Conservation (phyloP, 2,888 invertebrate genomes). For the Mesochorus sp. region DNA sequence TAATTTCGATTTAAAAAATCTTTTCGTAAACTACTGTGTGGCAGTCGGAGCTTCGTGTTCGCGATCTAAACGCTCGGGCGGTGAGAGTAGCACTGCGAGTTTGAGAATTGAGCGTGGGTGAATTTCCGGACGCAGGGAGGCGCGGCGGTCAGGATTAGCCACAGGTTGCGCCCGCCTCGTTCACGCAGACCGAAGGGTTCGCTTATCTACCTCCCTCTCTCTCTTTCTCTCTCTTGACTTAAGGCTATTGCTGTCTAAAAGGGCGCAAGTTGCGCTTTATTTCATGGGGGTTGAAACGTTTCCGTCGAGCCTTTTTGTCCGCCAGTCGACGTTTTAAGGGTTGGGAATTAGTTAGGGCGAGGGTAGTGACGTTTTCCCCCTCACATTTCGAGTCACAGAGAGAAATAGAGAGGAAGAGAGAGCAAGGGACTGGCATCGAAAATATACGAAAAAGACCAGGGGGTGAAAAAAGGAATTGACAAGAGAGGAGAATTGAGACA, state of each 20-base stretch:
- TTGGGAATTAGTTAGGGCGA: slow-evolving; percentile 33
- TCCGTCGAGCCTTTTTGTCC: neutral
- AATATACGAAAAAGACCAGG: slow-evolving; percentile 12
- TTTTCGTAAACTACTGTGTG: slow-evolving; percentile 14
- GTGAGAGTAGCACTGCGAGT: slow-evolving; percentile 77
- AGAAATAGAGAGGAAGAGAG: too few relatives aligned
- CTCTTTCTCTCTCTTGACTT: neutral
- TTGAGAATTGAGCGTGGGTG: slow-evolving; percentile 76
- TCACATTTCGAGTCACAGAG: slow-evolving; percentile 23
- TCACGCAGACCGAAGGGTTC: slow-evolving; percentile 64
- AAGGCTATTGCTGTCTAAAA: neutral
- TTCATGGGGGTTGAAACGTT: neutral
- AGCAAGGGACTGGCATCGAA: slow-evolving; percentile 2
- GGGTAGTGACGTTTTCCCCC: slow-evolving; percentile 16
- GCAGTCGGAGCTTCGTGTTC: slow-evolving; percentile 51
- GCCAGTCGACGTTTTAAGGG: neutral
- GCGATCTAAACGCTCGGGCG: slow-evolving; percentile 73
- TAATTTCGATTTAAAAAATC: neutral
- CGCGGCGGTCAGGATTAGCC: slow-evolving; percentile 80
- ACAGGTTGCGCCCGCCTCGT: slow-evolving; percentile 78
- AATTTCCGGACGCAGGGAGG: slow-evolving; percentile 78
- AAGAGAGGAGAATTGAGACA: slow-evolving; percentile 30
- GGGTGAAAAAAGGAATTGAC: slow-evolving; percentile 34
- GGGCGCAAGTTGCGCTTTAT: neutral
- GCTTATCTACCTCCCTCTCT: neutral